Evolutionary conservation across 2,888 invertebrate species (phyloP).

Genomic region (Protodeltote pygarga): DNA sequence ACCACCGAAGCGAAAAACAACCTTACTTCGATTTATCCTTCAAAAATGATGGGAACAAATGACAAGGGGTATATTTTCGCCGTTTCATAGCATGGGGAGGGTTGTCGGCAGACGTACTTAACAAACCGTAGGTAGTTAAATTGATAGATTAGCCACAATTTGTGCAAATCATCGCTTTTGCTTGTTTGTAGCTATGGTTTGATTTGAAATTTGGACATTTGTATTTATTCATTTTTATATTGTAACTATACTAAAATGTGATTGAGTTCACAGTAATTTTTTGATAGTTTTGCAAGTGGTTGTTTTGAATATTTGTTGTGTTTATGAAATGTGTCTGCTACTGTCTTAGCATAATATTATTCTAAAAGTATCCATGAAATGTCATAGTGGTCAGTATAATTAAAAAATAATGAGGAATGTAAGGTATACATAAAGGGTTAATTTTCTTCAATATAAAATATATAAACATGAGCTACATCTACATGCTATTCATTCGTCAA

Average conservation of each 20-base stretch:
- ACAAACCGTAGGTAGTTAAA: slow-evolving; percentile 82
- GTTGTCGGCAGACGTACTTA: slow-evolving; percentile 63
- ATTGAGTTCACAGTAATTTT: too few species aligned
- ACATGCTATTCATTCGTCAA: slow-evolving; percentile 14
- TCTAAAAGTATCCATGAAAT: too few species aligned
- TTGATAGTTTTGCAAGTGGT: too few species aligned
- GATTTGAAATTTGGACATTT: slow-evolving; percentile 25
- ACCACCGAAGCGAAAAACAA: slow-evolving; percentile 30
- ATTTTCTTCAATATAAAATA: neutral
- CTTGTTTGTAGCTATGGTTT: slow-evolving; percentile 53
- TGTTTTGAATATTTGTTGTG: too few species aligned
- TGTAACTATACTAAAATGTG: too few species aligned
- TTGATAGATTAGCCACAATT: slow-evolving; percentile 80
- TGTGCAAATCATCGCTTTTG: slow-evolving; percentile 70
- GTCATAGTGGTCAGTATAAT: too few species aligned
- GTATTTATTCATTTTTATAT: slow-evolving; percentile 4
- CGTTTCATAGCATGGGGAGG: slow-evolving; percentile 61
- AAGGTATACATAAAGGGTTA: too few species aligned
- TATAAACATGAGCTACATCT: slow-evolving; percentile 7
- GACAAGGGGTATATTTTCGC: slow-evolving; percentile 74
- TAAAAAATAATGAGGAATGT: too few species aligned
- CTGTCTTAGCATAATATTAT: too few species aligned
- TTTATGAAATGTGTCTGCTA: too few species aligned
- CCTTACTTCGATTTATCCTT: slow-evolving; percentile 37
- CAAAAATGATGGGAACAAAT: slow-evolving; percentile 57